Conservation (phyloP, 2,888 invertebrate genomes). For the Encarsia formosa region DNA sequence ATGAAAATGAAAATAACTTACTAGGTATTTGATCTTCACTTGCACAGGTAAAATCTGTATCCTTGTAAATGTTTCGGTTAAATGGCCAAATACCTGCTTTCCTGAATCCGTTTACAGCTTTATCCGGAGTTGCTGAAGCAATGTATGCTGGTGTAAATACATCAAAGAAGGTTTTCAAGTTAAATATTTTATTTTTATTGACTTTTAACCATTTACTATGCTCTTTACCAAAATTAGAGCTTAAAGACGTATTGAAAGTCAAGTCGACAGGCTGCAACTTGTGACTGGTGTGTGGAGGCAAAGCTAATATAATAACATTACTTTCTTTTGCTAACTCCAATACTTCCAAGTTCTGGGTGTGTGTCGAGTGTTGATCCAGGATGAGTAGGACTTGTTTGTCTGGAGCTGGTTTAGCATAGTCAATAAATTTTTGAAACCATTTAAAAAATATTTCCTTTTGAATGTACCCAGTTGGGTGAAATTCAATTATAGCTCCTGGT, state of each 20-base stretch:
- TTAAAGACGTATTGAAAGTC: neutral
- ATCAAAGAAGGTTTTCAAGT: neutral
- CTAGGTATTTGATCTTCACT: no score
- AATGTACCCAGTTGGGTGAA: neutral
- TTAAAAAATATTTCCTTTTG: neutral
- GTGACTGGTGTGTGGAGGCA: neutral
- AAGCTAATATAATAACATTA: neutral
- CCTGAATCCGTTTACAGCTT: no score
- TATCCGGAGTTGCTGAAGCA: no score
- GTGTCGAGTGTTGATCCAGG: neutral
- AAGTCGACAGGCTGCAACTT: neutral
- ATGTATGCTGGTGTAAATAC: no score
- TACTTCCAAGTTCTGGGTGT: neutral
- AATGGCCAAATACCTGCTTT: no score
- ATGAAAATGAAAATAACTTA: no score
- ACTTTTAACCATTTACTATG: no score
- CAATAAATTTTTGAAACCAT: neutral
- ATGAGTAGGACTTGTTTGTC: neutral
- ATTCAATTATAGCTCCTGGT: neutral
- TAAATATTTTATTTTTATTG: no score
- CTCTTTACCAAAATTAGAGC: no score
- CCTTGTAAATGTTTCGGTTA: no score
- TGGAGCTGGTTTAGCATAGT: neutral
- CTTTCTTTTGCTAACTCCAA: no score
- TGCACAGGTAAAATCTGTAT: no score